A percentile compares a stretch with the other conserved stretches of the same genome.
These are phyloP conservation scores for Ectemnius cavifrons DNA, from an alignment of 2,888 invertebrate species.

Conservation along the genomic window DNA sequence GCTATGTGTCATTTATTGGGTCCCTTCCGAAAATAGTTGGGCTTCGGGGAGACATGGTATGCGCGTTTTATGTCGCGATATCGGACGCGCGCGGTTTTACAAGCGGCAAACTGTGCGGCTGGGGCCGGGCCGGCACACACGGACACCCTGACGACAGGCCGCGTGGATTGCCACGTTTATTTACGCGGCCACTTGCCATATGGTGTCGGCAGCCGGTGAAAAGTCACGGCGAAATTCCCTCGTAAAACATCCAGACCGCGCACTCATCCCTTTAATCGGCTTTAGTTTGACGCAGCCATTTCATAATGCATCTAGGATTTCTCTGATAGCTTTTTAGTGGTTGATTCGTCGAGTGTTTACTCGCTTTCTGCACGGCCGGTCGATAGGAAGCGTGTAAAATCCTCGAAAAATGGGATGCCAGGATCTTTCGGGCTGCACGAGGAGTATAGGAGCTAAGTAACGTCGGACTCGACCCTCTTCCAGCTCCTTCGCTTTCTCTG, in stretches of 20 bases:
- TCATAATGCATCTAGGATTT: no score
- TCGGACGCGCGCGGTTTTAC: not conserved
- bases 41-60: not conserved
- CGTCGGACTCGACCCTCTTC: conserved; percentile 16
- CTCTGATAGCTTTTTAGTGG: no score
- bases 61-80: not conserved
- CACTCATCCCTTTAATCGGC: no score
- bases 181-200: conserved; percentile 14
- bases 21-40: conserved; percentile 5
- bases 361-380: no score
- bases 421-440: conserved; percentile 6
- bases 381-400: no score
- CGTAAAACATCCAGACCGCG: no score
- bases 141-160: not conserved
- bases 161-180: conserved; percentile 26
- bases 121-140: not conserved
- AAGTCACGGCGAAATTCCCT: no score
- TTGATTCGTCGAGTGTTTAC: no score
- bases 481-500: not conserved
- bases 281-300: no score
- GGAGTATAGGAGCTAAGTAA: conserved; percentile 13
- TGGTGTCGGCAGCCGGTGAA: not conserved
- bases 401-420: not conserved
- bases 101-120: not conserved
- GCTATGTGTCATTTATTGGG: not conserved